Base-by-base conservation (phyloP, 2,797 vertebrate species). In the Phrynocephalus vlangalii region DNA sequence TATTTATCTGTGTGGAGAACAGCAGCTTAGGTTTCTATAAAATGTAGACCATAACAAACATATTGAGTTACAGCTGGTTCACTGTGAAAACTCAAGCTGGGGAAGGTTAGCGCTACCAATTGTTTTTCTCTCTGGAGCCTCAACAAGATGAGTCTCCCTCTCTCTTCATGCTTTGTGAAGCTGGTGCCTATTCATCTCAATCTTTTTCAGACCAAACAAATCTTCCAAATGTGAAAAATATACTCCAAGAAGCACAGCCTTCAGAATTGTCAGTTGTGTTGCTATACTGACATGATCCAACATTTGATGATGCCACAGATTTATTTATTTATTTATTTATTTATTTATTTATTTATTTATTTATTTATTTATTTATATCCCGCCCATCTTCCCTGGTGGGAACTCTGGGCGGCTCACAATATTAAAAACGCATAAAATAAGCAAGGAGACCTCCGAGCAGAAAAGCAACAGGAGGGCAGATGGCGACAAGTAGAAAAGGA, bases 61-160 rank as follows among this genome's bases (percentile, higher is more conserved):
- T 63, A 83, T 77, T 60, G 66, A 79, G 66, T 87, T 87, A 87
- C n/a, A 71, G 66, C 66, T 78, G 71, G 18, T 72, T 48, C n/a
- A 50, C 18, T 68, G 6, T 76, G 72, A 87, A 82, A 52, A 38
- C 63, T 82, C 80, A 68, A 20, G 63, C 48, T 77, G 72, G 72
- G 72, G 44, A 83, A 83, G 70, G 79, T 83, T 89, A 44, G 13
- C 68, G 89, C 79, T 44, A 72, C 81, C 22, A 73, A 87, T 60
- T 1, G 68, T 1, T 68, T 87, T 18, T 18, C 78, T 84, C 87
- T 85, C 16, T 22, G 15, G 26, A 50, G 60, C 48, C 81, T 77
- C 11, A 90, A 28, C 1, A 63, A 72, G 30, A 15, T 85, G 75
- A 86, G 52, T 83, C 33, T 83, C 13, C 16, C 82, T 56, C 48